A percentile compares a stretch with the other conserved stretches of the same genome.
Evolutionary conservation across 2,888 invertebrate species (phyloP).

Genomic region (Heteromurus nitidus): DNA sequence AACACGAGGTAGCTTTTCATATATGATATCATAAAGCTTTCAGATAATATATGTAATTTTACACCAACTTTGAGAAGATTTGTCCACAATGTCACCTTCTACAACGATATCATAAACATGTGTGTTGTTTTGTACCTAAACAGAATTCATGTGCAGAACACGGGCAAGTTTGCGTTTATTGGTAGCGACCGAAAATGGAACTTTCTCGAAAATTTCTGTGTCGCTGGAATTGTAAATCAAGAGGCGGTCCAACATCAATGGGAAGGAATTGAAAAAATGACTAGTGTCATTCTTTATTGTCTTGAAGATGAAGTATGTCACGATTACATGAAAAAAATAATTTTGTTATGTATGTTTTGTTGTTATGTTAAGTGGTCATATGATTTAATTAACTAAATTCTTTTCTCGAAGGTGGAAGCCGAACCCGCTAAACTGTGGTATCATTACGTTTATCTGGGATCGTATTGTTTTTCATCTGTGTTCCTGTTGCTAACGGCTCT

Average conservation of each 20-base stretch:
- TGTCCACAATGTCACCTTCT: no score
- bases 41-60: no score
- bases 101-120: no score
- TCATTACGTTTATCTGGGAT: conserved; percentile 42
- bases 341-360: not conserved
- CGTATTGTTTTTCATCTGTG: conserved; percentile 45
- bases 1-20: conserved; percentile 34
- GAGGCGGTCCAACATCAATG: not conserved
- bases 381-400: not conserved
- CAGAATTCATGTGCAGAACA: conserved; percentile 47
- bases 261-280: conserved; percentile 16
- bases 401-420: not conserved
- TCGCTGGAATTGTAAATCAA: conserved; percentile 54
- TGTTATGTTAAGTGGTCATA: not conserved
- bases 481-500: conserved; percentile 64
- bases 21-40: not conserved
- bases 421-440: conserved; percentile 5
- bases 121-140: not conserved
- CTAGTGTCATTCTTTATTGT: conserved; percentile 21
- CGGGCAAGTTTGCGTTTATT: conserved; percentile 44
- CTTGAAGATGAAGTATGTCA: not conserved
- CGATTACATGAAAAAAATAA: not conserved
- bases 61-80: no score
- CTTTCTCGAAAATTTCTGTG: conserved; percentile 47
- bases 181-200: conserved; percentile 46